phyloP scores from a whole-genome alignment of 2,888 invertebrate genomes.

The Drosophila siamana region DNA sequence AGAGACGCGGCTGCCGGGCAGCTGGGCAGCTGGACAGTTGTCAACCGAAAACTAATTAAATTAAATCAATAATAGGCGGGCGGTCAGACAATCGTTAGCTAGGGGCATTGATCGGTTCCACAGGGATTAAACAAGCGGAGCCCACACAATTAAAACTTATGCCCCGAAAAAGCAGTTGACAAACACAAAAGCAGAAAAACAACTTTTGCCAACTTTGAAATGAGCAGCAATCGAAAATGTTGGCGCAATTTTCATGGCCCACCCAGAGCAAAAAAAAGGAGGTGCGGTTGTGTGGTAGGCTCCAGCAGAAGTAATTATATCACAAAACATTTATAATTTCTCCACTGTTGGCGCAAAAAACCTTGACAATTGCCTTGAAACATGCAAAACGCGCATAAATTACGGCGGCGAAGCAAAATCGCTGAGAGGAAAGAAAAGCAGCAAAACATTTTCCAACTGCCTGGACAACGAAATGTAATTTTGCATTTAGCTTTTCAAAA shows the following conservation, averaged over 20 bases:
- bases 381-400: constrained; percentile 83
- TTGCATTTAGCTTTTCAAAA: constrained; percentile 62
- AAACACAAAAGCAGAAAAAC: constrained; percentile 43
- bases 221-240: constrained; percentile 38
- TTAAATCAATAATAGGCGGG: constrained; percentile 69
- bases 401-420: constrained; percentile 36
- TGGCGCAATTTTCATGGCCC: constrained; percentile 28
- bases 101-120: constrained; percentile 34
- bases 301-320: constrained; percentile 71
- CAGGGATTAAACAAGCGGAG: constrained; percentile 1
- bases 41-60: constrained; percentile 71
- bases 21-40: constrained; percentile 14
- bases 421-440: constrained; percentile 17
- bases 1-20: constrained; percentile 41
- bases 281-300: not conserved
- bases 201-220: constrained; percentile 33
- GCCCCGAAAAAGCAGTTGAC: constrained; percentile 30
- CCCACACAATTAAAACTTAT: constrained; percentile 60
- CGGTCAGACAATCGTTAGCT: constrained; percentile 11
- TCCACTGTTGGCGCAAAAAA: constrained; percentile 52
- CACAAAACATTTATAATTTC: constrained; percentile 71
- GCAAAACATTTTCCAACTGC: constrained; percentile 45
- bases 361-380: constrained; percentile 82
- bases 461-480: constrained; percentile 57
- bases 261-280: constrained; percentile 3